Evolutionary conservation across 2,888 invertebrate genomes (phyloP).

Genomic region (Pinctada fucata): DNA sequence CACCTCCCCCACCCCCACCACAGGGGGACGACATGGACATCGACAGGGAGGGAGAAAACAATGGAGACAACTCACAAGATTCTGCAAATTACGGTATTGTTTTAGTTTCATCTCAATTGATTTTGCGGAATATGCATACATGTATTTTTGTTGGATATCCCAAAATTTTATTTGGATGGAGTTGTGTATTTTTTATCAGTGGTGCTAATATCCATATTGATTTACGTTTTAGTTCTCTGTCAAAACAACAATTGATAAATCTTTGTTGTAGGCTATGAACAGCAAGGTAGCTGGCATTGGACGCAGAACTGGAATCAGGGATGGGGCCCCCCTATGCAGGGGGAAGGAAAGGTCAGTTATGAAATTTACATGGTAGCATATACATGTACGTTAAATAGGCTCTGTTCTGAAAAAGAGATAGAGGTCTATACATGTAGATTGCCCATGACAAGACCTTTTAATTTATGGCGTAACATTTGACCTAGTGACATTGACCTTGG

Average conservation of each 20-base stretch:
- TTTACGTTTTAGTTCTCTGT: no score
- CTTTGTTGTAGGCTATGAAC: constrained; percentile 37
- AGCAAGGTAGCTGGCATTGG: constrained; percentile 46
- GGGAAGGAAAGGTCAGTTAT: constrained; percentile 12
- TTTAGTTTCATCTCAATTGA: constrained; percentile 5
- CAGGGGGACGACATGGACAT: constrained; percentile 67
- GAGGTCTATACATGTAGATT: no score
- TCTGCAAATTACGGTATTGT: constrained; percentile 31
- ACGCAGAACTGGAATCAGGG: constrained; percentile 44
- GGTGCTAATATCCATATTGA: no score
- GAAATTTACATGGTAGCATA: background rate
- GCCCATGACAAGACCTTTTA: no score
- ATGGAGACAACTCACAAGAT: constrained; percentile 28
- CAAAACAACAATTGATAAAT: no score
- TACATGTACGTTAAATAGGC: background rate
- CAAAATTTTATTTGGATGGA: background rate
- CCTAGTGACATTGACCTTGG: no score
- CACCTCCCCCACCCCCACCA: constrained; percentile 26
- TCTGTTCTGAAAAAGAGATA: no score
- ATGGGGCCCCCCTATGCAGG: constrained; percentile 39
- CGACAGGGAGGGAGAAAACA: constrained; percentile 57
- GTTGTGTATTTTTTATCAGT: no score
- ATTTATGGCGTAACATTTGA: no score
- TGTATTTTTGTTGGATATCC: constrained; percentile 7
- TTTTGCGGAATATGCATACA: background rate